A percentile compares a stretch with the other conserved stretches of the same genome.
Conservation (phyloP, 2,113 vertebrate species). For the Corythaixoides concolor region DNA sequence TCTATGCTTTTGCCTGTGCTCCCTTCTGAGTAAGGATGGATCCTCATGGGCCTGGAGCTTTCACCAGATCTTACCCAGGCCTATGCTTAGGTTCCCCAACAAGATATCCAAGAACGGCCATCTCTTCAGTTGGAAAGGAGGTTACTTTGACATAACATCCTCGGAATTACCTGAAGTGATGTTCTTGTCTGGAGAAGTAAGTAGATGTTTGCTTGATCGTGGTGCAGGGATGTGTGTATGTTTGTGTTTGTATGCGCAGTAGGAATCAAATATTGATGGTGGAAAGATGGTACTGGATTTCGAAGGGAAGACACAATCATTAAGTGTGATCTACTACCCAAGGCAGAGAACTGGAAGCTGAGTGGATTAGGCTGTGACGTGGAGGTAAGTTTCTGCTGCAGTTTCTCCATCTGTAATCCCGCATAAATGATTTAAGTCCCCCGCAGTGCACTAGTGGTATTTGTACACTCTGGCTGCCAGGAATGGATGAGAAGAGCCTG, state of each 20-base stretch:
- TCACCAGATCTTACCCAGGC: neutral
- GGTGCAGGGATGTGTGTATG: neutral
- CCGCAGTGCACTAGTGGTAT: neutral
- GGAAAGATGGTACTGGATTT: neutral
- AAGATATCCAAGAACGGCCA: neutral
- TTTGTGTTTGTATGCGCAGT: neutral
- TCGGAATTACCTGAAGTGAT: neutral
- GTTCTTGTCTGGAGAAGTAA: slow-evolving; percentile 1
- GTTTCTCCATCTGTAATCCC: neutral
- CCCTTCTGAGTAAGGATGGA: neutral
- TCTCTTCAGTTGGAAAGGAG: neutral
- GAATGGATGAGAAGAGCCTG: neutral
- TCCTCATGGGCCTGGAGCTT: neutral
- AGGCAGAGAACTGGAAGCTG: neutral
- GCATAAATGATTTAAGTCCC: neutral
- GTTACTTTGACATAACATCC: neutral
- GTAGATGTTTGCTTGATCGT: neutral
- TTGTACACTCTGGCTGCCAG: neutral
- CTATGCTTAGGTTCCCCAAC: neutral
- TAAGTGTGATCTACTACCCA: neutral
- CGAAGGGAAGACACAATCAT: neutral
- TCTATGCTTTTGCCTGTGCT: neutral
- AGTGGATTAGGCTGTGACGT: neutral
- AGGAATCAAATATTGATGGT: neutral
- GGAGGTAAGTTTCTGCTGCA: slow-evolving; percentile 18